Conservation (phyloP, 2,888 invertebrate genomes). For the Parnassius glacialis region DNA sequence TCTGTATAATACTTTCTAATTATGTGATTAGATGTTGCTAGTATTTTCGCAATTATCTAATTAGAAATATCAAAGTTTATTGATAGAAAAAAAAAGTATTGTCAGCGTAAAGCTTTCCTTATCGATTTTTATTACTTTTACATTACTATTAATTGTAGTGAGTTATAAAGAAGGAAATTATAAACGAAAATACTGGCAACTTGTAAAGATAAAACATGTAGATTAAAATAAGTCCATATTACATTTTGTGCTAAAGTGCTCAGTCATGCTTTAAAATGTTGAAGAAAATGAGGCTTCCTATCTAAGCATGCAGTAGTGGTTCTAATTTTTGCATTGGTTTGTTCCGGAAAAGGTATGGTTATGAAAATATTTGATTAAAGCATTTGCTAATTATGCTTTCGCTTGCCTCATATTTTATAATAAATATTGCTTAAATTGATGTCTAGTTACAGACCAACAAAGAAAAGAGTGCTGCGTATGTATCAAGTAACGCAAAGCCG, state of each 20-base stretch:
- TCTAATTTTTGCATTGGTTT: background rate
- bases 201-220: no score
- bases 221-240: no score
- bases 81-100: no score
- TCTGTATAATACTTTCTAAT: background rate
- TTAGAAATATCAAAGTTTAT: no score
- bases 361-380: background rate
- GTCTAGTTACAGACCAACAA: background rate
- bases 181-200: no score
- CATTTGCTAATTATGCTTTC: background rate
- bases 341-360: constrained; percentile 7
- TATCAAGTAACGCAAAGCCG: no score
- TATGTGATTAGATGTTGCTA: constrained; percentile 13
- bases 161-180: no score
- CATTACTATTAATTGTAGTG: no score
- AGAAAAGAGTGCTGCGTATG: no score
- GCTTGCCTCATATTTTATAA: constrained; percentile 8
- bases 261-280: constrained; percentile 1
- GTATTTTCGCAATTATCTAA: no score
- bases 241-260: background rate
- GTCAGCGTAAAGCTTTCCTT: no score
- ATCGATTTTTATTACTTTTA: no score
- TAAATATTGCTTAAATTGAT: constrained; percentile 11
- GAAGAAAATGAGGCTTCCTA: background rate
- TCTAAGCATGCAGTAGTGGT: constrained; percentile 1